Percentiles rank a stretch among this genome's conserved stretches.
Evolutionary conservation across 23 tunicate genomes (phyloP).

Genomic region (Halocynthia roretzi): DNA sequence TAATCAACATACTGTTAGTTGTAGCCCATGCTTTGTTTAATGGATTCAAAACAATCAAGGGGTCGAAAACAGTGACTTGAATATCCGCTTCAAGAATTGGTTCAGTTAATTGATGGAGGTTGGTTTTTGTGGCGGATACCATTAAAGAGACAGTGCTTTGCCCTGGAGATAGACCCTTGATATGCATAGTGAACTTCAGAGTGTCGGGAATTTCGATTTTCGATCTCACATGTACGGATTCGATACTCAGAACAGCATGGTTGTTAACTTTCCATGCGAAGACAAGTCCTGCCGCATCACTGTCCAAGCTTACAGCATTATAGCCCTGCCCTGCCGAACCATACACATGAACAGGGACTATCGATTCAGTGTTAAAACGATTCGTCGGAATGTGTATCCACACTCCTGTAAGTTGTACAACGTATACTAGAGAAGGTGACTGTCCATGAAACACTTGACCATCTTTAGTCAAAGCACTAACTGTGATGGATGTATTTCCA

Average conservation of each 20-base stretch:
- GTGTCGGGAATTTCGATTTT: conserved; percentile 35
- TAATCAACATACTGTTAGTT: conserved; percentile 46
- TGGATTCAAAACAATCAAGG: background rate
- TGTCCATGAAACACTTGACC: conserved; percentile 14
- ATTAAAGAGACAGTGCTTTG: conserved; percentile 42
- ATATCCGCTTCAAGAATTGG: conserved; percentile 43
- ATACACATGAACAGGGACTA: conserved; percentile 64
- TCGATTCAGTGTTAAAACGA: conserved; percentile 57
- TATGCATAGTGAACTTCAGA: conserved; percentile 60
- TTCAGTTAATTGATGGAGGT: conserved; percentile 29
- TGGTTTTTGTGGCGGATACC: conserved; percentile 28
- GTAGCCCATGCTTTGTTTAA: conserved; percentile 49
- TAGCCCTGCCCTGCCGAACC: conserved; percentile 34
- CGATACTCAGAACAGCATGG: conserved; percentile 41
- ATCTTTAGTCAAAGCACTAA: conserved; percentile 18
- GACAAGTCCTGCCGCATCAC: conserved; percentile 55
- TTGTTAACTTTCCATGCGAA: conserved; percentile 70
- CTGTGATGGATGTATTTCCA: conserved; percentile 7
- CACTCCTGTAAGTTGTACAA: conserved; percentile 55
- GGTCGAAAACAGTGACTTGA: conserved; percentile 36
- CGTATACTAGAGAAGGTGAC: conserved; percentile 38
- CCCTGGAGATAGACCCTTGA: conserved; percentile 55
- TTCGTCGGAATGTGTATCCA: conserved; percentile 57
- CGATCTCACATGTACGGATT: conserved; percentile 53
- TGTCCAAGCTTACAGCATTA: conserved; percentile 59